Percentiles rank a stretch among this genome's conserved stretches.
These are phyloP conservation scores for Leptura quadrifasciata DNA, from an alignment of 2,888 invertebrate genomes.

Conservation along the genomic window DNA sequence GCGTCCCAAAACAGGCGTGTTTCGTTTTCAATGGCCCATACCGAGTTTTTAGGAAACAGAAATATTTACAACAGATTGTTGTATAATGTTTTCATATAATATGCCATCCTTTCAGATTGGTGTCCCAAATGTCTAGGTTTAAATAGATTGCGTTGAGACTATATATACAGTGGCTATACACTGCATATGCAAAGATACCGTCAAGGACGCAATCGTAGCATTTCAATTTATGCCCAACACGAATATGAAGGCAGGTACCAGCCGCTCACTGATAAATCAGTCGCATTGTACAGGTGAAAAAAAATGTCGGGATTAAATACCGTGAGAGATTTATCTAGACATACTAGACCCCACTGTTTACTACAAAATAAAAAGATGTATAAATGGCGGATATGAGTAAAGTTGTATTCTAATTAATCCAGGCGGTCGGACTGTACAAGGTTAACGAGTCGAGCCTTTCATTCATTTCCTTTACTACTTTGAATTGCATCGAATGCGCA, in stretches of 20 bases:
- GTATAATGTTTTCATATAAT: too few relatives aligned
- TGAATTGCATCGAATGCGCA: slow-evolving; percentile 30
- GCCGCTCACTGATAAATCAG: not conserved
- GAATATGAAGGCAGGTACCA: not conserved
- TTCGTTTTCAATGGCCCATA: too few relatives aligned
- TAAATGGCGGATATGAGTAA: slow-evolving; percentile 36
- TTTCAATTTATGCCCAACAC: not conserved
- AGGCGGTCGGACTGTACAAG: slow-evolving; percentile 54
- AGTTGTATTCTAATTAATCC: slow-evolving; percentile 49
- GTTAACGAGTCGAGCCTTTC: slow-evolving; percentile 58
- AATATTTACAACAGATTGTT: too few relatives aligned
- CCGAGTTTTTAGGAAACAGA: too few relatives aligned
- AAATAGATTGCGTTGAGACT: too few relatives aligned
- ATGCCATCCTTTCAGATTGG: too few relatives aligned
- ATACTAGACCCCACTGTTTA: slow-evolving; percentile 15
- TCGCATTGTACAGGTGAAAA: not conserved
- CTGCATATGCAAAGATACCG: not conserved
- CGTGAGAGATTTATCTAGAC: slow-evolving; percentile 34
- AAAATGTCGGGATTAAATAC: slow-evolving; percentile 1
- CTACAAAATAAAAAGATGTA: slow-evolving; percentile 25
- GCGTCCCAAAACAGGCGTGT: too few relatives aligned
- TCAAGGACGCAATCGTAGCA: not conserved
- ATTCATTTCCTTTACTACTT: slow-evolving; percentile 55
- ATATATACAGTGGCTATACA: too few relatives aligned
- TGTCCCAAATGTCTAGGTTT: too few relatives aligned